Percentiles rank a stretch among this genome's conserved stretches.
phyloP scores from a whole-genome alignment of 2,797 vertebrate genomes.

The Otolemur crassicaudatus region DNA sequence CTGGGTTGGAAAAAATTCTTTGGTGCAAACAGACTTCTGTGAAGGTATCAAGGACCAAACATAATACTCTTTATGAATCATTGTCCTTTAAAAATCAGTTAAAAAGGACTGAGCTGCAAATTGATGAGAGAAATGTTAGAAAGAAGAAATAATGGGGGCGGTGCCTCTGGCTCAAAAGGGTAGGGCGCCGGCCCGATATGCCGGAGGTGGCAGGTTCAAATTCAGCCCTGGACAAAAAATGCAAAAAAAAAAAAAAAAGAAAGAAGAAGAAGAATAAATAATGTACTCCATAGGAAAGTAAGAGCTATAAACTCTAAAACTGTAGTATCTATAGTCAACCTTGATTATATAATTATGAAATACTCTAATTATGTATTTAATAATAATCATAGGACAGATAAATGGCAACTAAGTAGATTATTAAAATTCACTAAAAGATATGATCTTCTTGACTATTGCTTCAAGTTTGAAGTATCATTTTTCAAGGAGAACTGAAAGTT shows the following conservation, averaged over 20 bases:
- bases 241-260: no score
- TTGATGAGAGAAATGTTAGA: constrained; percentile 59
- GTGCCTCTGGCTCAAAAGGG: no score
- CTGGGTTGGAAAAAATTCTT: not conserved
- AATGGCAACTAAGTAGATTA: not conserved
- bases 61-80: constrained; percentile 53
- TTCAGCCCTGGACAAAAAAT: no score
- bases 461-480: constrained; percentile 57
- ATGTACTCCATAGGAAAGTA: not conserved
- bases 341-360: constrained; percentile 37
- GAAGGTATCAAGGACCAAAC: constrained; percentile 53
- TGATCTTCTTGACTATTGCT: constrained; percentile 25
- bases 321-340: not conserved
- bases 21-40: constrained; percentile 49
- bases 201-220: no score
- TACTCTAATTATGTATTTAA: constrained; percentile 8
- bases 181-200: no score
- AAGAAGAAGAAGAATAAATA: constrained; percentile 55
- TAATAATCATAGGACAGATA: constrained; percentile 9
- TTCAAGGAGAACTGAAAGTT: constrained; percentile 72
- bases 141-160: not conserved
- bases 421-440: constrained; percentile 37
- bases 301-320: constrained; percentile 9
- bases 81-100: constrained; percentile 68
- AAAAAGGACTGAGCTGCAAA: constrained; percentile 52